Percentiles rank a stretch among this genome's conserved stretches.
These are phyloP conservation scores for Bombus sylvicola DNA, from an alignment of 1,140 invertebrate genomes.

Conservation along the genomic window DNA sequence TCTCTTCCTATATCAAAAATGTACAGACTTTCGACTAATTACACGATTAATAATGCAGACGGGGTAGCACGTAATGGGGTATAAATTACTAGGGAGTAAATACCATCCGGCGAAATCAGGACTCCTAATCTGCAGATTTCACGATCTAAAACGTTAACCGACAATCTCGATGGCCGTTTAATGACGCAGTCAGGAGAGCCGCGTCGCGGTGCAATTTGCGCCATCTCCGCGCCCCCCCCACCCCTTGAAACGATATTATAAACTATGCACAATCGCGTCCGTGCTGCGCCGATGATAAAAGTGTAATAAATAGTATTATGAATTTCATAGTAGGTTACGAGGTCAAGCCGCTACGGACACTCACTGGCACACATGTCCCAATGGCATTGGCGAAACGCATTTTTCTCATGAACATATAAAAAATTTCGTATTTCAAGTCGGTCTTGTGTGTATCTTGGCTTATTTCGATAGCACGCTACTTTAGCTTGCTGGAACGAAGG, in stretches of 20 bases:
- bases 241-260: neutral
- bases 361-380: neutral
- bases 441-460: neutral
- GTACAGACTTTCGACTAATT: conserved; percentile 64
- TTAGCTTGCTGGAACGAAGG: neutral
- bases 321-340: conserved; percentile 37
- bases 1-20: conserved; percentile 27
- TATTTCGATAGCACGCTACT: neutral
- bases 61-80: conserved; percentile 56
- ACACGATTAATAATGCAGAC: conserved; percentile 74
- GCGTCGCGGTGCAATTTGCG: conserved; percentile 18
- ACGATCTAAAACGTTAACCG: conserved; percentile 59
- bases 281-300: neutral
- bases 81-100: conserved; percentile 70
- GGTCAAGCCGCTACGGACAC: neutral
- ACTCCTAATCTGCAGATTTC: conserved; percentile 64
- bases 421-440: neutral
- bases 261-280: conserved; percentile 20
- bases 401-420: neutral
- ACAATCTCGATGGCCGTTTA: conserved; percentile 49
- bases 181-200: conserved; percentile 29
- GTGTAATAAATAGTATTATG: conserved; percentile 23
- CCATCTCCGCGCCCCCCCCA: neutral
- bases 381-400: neutral
- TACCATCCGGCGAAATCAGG: conserved; percentile 66